Conservation (phyloP, 1,140 invertebrate species). For the Tetramorium alpestre region DNA sequence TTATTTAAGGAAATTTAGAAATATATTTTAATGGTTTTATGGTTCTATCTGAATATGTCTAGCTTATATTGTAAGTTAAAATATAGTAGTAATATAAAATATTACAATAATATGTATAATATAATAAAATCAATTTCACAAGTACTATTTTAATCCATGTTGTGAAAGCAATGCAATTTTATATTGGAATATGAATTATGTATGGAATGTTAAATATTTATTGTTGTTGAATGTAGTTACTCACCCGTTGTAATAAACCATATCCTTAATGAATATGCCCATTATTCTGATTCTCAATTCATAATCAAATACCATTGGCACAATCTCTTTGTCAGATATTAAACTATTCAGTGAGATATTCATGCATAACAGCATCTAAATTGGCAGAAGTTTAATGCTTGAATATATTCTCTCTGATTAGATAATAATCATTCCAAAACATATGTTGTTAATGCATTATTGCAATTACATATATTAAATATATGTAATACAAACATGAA, state of each 20-base stretch:
- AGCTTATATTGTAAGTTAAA: background rate
- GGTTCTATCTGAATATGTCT: background rate
- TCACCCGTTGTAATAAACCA: background rate
- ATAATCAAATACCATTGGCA: background rate
- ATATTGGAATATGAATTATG: too few relatives aligned
- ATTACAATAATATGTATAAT: background rate
- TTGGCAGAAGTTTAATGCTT: constrained; percentile 8
- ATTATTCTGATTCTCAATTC: background rate
- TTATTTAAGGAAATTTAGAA: background rate
- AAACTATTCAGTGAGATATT: constrained; percentile 10
- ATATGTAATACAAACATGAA: background rate
- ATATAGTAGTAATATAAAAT: background rate
- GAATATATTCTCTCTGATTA: background rate
- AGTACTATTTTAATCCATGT: background rate
- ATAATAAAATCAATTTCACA: background rate
- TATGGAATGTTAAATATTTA: background rate
- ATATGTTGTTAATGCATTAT: background rate
- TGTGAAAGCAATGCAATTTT: background rate
- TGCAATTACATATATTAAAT: background rate
- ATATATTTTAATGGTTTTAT: background rate
- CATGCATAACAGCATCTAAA: background rate
- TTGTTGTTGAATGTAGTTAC: background rate
- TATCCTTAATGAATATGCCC: background rate
- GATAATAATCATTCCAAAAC: background rate
- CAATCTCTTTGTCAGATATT: background rate